phyloP scores from a whole-genome alignment of 2,888 invertebrate species.

The Boloria euphrosyne region DNA sequence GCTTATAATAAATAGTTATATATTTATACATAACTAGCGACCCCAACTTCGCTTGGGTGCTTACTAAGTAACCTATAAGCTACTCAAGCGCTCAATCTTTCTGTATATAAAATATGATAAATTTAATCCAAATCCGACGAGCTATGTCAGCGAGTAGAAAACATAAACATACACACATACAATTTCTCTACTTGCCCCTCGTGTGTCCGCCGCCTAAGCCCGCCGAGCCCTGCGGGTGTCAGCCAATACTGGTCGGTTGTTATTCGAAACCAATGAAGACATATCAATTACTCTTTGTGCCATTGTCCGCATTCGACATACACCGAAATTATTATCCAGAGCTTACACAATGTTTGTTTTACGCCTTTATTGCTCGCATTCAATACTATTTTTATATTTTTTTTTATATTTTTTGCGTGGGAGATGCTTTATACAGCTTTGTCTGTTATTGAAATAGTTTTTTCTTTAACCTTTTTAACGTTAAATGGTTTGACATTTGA shows the following conservation, averaged over 20 bases:
- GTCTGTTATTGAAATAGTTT: slow-evolving; percentile 55
- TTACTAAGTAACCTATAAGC: too few relatives aligned
- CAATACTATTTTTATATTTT: slow-evolving; percentile 24
- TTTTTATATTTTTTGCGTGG: slow-evolving; percentile 44
- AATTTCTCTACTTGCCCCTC: neutral
- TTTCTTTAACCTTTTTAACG: slow-evolving; percentile 48
- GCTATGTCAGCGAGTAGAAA: too few relatives aligned
- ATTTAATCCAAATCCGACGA: too few relatives aligned
- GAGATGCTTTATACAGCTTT: slow-evolving; percentile 45
- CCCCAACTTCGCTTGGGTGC: too few relatives aligned
- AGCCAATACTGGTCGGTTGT: slow-evolving; percentile 50
- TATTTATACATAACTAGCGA: too few relatives aligned
- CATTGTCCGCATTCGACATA: slow-evolving; percentile 26
- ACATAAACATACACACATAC: neutral
- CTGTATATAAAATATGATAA: too few relatives aligned
- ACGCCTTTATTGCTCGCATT: slow-evolving; percentile 24
- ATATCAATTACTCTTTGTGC: slow-evolving; percentile 76
- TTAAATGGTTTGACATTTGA: slow-evolving; percentile 49
- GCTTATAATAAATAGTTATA: too few relatives aligned
- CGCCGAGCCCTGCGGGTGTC: slow-evolving; percentile 40
- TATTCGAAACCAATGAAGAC: slow-evolving; percentile 66
- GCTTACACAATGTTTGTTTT: slow-evolving; percentile 38
- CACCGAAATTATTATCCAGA: slow-evolving; percentile 57
- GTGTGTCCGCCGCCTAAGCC: slow-evolving; percentile 23
- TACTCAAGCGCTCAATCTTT: too few relatives aligned